These are phyloP conservation scores for Zenarchopterus dispar DNA, from an alignment of 2,797 vertebrate genomes.

Conservation along the genomic window DNA sequence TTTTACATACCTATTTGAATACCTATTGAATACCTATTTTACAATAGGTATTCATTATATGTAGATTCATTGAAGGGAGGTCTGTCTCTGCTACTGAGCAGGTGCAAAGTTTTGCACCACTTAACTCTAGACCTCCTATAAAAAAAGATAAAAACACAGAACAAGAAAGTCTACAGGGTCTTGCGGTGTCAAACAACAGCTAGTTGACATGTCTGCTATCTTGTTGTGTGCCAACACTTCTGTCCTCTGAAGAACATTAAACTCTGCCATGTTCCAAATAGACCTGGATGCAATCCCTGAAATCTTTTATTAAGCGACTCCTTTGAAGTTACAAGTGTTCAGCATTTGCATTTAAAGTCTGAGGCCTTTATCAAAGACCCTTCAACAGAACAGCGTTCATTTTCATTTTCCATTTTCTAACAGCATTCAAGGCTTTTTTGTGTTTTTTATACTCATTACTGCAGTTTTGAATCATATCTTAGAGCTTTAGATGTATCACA, in stretches of 20 bases:
- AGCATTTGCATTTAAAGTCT: constrained; percentile 22
- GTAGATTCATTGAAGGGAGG: too few species aligned
- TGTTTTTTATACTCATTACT: constrained; percentile 29
- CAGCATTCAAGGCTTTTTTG: not conserved
- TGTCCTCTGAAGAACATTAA: not conserved
- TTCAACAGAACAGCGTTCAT: constrained; percentile 15
- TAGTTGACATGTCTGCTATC: constrained; percentile 3
- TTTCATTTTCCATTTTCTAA: constrained; percentile 8
- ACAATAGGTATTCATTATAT: too few species aligned
- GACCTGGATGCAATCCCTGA: not conserved
- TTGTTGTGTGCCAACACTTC: not conserved
- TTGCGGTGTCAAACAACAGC: not conserved
- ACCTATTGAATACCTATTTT: too few species aligned
- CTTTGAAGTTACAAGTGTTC: constrained; percentile 4
- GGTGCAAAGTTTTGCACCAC: too few species aligned
- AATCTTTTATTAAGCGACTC: not conserved
- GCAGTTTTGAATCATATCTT: constrained; percentile 23
- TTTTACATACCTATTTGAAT: too few species aligned
- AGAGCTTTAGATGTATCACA: constrained; percentile 27
- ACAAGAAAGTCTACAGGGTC: not conserved
- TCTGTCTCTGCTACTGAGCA: too few species aligned
- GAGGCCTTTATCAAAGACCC: constrained; percentile 35
- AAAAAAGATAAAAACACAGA: not conserved
- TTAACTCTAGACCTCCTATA: not conserved
- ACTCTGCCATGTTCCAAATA: not conserved